These are phyloP conservation scores for Neodiprion fabricii DNA, from an alignment of 1,140 invertebrate genomes.

Conservation along the genomic window DNA sequence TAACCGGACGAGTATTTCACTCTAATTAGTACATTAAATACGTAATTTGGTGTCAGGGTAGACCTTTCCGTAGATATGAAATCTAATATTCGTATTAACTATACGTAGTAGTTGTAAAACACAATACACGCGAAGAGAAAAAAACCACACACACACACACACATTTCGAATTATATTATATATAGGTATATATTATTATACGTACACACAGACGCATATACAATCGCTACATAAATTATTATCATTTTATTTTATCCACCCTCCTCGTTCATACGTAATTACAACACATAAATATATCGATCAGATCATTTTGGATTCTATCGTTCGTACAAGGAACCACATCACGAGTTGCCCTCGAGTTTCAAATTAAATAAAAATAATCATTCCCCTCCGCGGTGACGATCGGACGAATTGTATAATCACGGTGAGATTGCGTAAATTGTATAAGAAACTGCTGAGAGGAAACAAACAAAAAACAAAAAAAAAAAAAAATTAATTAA, in stretches of 20 bases:
- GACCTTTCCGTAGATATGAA: conserved; percentile 62
- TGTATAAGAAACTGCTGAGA: no score
- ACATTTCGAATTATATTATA: conserved; percentile 2
- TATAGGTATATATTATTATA: conserved; percentile 9
- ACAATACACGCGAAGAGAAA: conserved; percentile 22
- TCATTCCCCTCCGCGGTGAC: no score
- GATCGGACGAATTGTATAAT: no score
- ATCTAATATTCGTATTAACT: conserved; percentile 49
- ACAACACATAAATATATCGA: no score
- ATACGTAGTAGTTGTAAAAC: conserved; percentile 28
- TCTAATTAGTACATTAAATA: conserved; percentile 63
- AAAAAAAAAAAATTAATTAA: no score
- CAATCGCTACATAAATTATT: conserved; percentile 31
- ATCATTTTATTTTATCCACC: conserved; percentile 28
- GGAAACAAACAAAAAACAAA: no score
- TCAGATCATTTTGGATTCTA: background rate
- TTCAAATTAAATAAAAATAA: no score
- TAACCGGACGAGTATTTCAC: conserved; percentile 59
- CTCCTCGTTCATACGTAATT: background rate
- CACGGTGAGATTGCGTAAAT: no score
- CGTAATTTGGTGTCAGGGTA: conserved; percentile 66
- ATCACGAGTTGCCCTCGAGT: no score
- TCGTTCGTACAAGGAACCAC: background rate
- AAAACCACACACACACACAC: conserved; percentile 12
- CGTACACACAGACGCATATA: background rate